Conservation (phyloP, 2,113 vertebrate genomes). For the Fregata magnificens region DNA sequence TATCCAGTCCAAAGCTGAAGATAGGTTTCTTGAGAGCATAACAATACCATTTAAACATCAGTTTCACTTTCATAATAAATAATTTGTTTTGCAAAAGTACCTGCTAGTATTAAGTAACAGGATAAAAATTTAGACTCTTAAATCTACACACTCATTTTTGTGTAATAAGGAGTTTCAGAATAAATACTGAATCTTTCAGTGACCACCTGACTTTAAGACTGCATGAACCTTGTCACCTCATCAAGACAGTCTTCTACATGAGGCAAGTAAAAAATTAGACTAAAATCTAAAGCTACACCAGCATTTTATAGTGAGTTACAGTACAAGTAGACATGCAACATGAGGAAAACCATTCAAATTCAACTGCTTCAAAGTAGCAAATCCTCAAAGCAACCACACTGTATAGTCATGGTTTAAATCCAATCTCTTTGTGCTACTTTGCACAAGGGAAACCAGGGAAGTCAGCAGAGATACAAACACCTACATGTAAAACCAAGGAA, state of each 20-base stretch:
- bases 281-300: constrained; percentile 40
- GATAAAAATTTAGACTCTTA: neutral
- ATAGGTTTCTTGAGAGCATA: neutral
- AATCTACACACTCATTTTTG: neutral
- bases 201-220: neutral
- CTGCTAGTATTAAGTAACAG: neutral
- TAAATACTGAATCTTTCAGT: neutral
- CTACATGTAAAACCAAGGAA: neutral
- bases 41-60: neutral
- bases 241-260: neutral
- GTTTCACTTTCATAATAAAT: neutral
- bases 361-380: neutral
- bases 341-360: neutral
- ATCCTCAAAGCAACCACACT: neutral
- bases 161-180: neutral
- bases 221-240: neutral
- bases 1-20: neutral
- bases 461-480: neutral
- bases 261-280: neutral
- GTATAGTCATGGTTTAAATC: neutral
- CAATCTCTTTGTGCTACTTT: neutral
- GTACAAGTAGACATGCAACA: neutral
- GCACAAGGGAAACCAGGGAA: neutral
- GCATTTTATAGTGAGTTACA: constrained; percentile 1
- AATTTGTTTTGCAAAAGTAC: neutral